Base-by-base conservation (phyloP, 2,113 vertebrate genomes). In the Rhadina sibilatrix region DNA sequence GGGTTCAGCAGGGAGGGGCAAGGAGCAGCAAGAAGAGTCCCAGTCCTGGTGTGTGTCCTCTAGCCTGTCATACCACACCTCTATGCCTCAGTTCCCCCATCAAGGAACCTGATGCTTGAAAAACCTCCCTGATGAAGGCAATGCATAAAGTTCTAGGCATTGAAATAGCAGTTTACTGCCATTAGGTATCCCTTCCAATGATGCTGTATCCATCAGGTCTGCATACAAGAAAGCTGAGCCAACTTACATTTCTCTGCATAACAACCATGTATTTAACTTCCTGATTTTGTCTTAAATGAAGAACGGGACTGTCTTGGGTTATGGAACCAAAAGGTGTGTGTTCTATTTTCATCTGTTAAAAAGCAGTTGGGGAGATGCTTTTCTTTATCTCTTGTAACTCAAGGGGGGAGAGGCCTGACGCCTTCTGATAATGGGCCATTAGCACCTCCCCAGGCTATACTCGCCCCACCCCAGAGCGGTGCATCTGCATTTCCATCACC, bases 21-120 rank as follows among this genome's bases (percentile, higher is more conserved):
- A 63, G 20, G 19, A 78, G 69, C 28, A 75, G 69, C 56, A 74
- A 68, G 40, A 35, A 11, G 24, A 63, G 22, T 35, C 23, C 9
- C 15, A 72, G 27, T 11, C 24, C 28, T 46, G 6, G 5, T 21
- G 15, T 14, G 37, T 28, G 22, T 23, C 82, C 75, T 63, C 47
- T 25, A 19, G 33, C 18, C 7, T 0, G 5, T 37, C 64, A 78
- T n/a, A 66, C 7, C 0, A 2, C 21, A 35, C 12, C n/a, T 78
- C 63, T 3, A 2, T 27, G 40, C 47, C 87, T 87, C 94, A 49
- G 61, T 12, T 87, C 61, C 49, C 21, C 35, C 53, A 68, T 30
- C 35, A 47, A 31, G 15, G 56, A 83, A 72, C 9, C 15, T 63
- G 10, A 49, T 27, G 11, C 12, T 30, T 25, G 30, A 71, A 59